A percentile compares a stretch with the other conserved stretches of the same genome.
Conservation (phyloP, 2,797 vertebrate genomes). For the Alosa sapidissima region DNA sequence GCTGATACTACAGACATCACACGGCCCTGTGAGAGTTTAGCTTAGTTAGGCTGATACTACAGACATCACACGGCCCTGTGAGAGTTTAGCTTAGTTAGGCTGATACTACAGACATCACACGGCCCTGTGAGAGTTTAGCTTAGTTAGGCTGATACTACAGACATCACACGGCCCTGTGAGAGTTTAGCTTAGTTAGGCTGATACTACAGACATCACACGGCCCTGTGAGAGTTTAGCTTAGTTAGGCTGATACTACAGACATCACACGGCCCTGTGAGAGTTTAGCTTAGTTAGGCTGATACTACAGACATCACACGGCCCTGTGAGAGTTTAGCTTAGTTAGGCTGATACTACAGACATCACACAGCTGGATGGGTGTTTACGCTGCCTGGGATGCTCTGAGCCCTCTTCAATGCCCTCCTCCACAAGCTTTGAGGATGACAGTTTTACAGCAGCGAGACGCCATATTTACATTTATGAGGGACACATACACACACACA, state of each 20-base stretch:
- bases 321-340: neutral
- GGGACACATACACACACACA: slow-evolving; percentile 44
- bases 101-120: neutral
- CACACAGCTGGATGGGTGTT: neutral
- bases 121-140: neutral
- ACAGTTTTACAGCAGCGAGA: slow-evolving; percentile 33
- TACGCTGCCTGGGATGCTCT: neutral
- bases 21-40: neutral
- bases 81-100: too few species aligned
- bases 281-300: neutral
- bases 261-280: neutral
- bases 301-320: neutral
- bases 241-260: neutral
- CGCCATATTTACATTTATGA: slow-evolving; percentile 45
- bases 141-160: neutral
- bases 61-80: neutral
- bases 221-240: neutral
- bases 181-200: too few species aligned
- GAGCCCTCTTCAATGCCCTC: slow-evolving; percentile 13
- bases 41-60: neutral
- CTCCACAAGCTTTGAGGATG: slow-evolving; percentile 7
- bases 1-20: neutral
- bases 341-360: neutral
- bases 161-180: neutral
- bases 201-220: neutral